Conservation (phyloP, 2,888 invertebrate genomes). For the Acanthacorydalis orientalis region DNA sequence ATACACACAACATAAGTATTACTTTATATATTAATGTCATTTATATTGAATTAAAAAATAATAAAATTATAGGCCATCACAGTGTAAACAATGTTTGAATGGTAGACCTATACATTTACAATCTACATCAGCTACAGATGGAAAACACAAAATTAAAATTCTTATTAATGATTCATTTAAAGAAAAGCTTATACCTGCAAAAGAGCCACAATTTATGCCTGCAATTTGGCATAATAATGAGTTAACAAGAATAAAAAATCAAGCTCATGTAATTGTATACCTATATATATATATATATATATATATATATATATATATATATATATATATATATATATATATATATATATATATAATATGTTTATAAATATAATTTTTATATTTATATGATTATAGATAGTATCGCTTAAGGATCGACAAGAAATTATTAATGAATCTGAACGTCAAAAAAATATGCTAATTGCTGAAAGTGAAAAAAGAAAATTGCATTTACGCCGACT, state of each 20-base stretch:
- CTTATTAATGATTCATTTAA: slow-evolving; percentile 28
- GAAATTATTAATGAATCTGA: slow-evolving; percentile 27
- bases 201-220: slow-evolving; percentile 33
- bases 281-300: background rate
- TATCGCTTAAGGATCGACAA: slow-evolving; percentile 29
- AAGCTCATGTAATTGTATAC: slow-evolving; percentile 31
- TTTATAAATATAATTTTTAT: slow-evolving; percentile 1
- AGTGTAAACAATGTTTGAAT: slow-evolving; percentile 21
- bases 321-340: background rate
- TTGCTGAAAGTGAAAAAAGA: slow-evolving; percentile 37
- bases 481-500: slow-evolving; percentile 32
- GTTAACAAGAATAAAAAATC: slow-evolving; percentile 37
- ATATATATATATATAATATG: background rate
- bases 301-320: background rate
- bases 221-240: slow-evolving; percentile 41
- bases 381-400: slow-evolving; percentile 15
- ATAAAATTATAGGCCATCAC: slow-evolving; percentile 12
- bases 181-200: slow-evolving; percentile 32
- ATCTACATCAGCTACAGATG: slow-evolving; percentile 16
- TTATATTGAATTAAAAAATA: background rate
- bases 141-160: slow-evolving; percentile 19
- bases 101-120: slow-evolving; percentile 21
- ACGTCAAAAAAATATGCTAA: slow-evolving; percentile 27
- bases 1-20: slow-evolving; percentile 4
- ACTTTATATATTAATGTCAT: background rate